Evolutionary conservation across 2,797 vertebrate genomes (phyloP).

Genomic region (Hafferia zeledoni): DNA sequence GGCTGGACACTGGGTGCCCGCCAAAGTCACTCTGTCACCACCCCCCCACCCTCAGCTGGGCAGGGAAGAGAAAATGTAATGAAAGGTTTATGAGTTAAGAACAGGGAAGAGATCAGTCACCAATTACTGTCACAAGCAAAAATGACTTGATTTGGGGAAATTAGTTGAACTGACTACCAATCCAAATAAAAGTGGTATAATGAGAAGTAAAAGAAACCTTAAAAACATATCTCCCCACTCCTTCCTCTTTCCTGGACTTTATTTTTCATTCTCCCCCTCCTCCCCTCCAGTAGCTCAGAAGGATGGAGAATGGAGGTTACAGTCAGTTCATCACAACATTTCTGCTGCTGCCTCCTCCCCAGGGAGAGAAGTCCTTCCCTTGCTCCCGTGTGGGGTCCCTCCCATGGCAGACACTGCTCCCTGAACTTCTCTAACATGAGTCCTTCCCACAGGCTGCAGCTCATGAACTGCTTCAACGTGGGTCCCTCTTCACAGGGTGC

Average conservation of each 20-base stretch:
- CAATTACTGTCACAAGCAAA: background rate
- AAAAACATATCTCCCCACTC: background rate
- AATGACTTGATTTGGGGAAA: background rate
- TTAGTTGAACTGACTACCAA: background rate
- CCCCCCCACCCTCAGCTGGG: background rate
- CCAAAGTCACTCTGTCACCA: rapidly evolving
- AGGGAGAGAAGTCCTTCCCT: background rate
- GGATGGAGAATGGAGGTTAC: background rate
- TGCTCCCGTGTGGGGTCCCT: background rate
- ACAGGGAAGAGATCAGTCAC: background rate
- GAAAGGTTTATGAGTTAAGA: background rate
- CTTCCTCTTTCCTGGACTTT: background rate
- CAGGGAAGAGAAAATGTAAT: background rate
- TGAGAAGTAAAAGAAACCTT: background rate
- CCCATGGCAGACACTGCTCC: background rate
- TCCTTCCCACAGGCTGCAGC: background rate
- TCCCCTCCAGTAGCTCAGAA: background rate
- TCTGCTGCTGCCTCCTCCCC: background rate
- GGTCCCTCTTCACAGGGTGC: background rate
- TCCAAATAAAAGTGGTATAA: background rate
- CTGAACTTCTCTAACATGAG: background rate
- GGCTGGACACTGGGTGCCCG: background rate
- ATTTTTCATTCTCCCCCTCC: too few species aligned
- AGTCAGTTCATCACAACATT: background rate
- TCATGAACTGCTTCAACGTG: rapidly evolving